These are phyloP conservation scores for Drosophila cardini DNA, from an alignment of 1,140 invertebrate genomes.

Conservation along the genomic window DNA sequence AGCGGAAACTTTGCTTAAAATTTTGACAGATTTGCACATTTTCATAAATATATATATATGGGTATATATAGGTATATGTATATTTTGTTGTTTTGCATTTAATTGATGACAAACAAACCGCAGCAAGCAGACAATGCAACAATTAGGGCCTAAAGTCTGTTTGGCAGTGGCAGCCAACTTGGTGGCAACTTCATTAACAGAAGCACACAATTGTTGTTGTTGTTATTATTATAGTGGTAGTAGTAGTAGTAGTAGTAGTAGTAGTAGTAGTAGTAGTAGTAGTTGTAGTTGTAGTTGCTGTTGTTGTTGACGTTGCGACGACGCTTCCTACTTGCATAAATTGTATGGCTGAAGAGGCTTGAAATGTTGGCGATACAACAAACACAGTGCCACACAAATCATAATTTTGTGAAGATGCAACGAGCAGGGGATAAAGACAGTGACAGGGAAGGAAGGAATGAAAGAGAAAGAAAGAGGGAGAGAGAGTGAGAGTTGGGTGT, in stretches of 20 bases:
- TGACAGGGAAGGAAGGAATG: not conserved
- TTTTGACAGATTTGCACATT: constrained; percentile 11
- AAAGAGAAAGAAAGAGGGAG: constrained; percentile 9
- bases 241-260: constrained; percentile 5
- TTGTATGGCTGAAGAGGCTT: constrained; percentile 48
- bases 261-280: constrained; percentile 5
- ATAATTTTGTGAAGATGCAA: constrained; percentile 53
- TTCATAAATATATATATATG: not conserved
- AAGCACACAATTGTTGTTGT: constrained; percentile 18
- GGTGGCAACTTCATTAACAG: constrained; percentile 71
- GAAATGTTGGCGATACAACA: constrained; percentile 40
- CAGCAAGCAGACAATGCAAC: constrained; percentile 52
- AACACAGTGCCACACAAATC: constrained; percentile 78
- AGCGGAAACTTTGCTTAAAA: constrained; percentile 28
- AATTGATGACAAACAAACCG: constrained; percentile 70
- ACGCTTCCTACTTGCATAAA: constrained; percentile 76
- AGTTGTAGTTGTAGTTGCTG: constrained; percentile 11
- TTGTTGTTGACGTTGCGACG: constrained; percentile 11
- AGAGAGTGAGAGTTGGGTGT: not conserved
- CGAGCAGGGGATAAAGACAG: not conserved
- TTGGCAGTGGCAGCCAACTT: constrained; percentile 33
- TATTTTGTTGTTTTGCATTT: constrained; percentile 45
- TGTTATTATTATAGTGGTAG: constrained; percentile 12
- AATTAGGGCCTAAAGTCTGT: constrained; percentile 45
- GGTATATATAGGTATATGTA: constrained; percentile 27